Base-by-base conservation (phyloP, 2,113 vertebrate genomes). In the Lepus americanus region DNA sequence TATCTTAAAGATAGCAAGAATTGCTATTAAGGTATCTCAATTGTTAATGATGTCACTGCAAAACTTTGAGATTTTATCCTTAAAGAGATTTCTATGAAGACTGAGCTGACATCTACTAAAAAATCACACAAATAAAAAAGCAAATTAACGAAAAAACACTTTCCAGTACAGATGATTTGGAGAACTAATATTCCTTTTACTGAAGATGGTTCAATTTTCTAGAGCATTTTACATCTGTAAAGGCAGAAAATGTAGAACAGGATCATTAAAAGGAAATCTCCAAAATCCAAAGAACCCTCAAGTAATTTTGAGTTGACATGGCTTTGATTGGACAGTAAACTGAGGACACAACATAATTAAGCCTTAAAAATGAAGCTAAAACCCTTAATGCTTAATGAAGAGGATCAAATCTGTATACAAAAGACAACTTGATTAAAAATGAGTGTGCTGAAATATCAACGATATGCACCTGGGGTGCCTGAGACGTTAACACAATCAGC, bases 371-470 rank as follows among this genome's bases (percentile, higher is more conserved):
- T 59, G 33, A 94, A 20, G 51, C 36, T 67, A 69, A 94, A 79
- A 64, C 53, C n/a, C 67, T 93, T 94, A 79, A 53, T 92, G n/a
- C 64, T 95, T 96, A 87, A 69, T 73, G 55, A 74, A 93, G 66
- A 92, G 36, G 59, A 70, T 55, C 12, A 44, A 92, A 92, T 33
- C 69, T 92, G 22, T 85, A 89, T 23, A 78, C 12, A 92, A 84
- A 88, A 87, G 87, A 82, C n/a, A 92, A 51, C 31, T 82, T 96
- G 94, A 97, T 90, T 96, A 92, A 96, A 94, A 94, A 81, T 36
- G 36, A 88, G 69, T 73, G 33, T 85, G 82, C 86, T 89, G 49
- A 76, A 86, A 86, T 49, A 29, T 4, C 64, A 14, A 78, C 1
- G n/a, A 86, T 64, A 20, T 59, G 29, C 91, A 85, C 88, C 64